These are phyloP conservation scores for Drosophila littoralis DNA, from an alignment of 1,140 invertebrate genomes.

Conservation along the genomic window DNA sequence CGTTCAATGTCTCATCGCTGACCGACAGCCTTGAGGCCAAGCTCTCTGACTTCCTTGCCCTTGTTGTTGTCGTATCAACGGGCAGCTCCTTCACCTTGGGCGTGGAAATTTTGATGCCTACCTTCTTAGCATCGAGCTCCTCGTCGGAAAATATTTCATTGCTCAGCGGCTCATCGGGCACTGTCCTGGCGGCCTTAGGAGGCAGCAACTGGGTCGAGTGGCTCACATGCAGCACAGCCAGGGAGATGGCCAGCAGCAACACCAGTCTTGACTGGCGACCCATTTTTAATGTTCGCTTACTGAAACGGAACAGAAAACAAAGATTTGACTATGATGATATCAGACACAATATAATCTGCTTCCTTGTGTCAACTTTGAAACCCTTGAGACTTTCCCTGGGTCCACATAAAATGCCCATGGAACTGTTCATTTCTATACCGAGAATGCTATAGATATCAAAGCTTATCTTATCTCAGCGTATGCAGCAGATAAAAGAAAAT, in stretches of 20 bases:
- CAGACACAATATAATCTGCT: not conserved
- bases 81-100: constrained; percentile 58
- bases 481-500: constrained; percentile 60
- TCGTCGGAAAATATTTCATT: constrained; percentile 63
- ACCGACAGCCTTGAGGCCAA: constrained; percentile 40
- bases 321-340: not conserved
- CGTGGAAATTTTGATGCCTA: constrained; percentile 63
- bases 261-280: constrained; percentile 81
- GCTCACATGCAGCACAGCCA: constrained; percentile 60
- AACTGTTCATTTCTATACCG: constrained; percentile 32
- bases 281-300: constrained; percentile 58
- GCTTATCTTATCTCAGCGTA: constrained; percentile 61
- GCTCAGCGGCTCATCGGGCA: constrained; percentile 53
- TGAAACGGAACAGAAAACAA: constrained; percentile 31
- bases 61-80: constrained; percentile 35
- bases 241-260: constrained; percentile 69
- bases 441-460: constrained; percentile 14
- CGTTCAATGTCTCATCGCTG: constrained; percentile 64
- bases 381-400: not conserved
- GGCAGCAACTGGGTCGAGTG: constrained; percentile 37
- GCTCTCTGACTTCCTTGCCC: constrained; percentile 19
- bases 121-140: constrained; percentile 26
- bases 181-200: constrained; percentile 10
- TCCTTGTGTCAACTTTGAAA: constrained; percentile 10
- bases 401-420: not conserved